These are phyloP conservation scores for Cyrtodaria siliqua DNA, from an alignment of 2,888 invertebrate genomes.

Conservation along the genomic window DNA sequence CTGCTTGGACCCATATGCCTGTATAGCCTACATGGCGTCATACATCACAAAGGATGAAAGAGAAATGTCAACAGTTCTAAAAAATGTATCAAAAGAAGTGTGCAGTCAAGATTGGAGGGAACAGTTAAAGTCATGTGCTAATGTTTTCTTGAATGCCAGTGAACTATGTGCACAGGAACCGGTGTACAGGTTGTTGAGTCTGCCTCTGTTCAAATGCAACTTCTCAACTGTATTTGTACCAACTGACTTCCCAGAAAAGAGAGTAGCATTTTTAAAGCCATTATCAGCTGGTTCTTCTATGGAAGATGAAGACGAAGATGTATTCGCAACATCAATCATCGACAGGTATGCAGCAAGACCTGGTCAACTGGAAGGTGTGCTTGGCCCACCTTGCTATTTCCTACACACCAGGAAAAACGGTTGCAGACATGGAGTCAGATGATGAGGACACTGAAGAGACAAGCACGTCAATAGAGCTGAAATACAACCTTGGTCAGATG, in stretches of 20 bases:
- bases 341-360: slow-evolving; percentile 35
- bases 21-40: slow-evolving; percentile 34
- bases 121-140: slow-evolving; percentile 22
- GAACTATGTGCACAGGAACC: slow-evolving; percentile 52
- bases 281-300: slow-evolving; percentile 8
- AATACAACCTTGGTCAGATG: slow-evolving; percentile 38
- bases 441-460: background rate
- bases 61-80: slow-evolving; percentile 19
- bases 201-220: slow-evolving; percentile 40
- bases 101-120: background rate
- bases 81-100: slow-evolving; percentile 7
- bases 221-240: slow-evolving; percentile 45
- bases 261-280: slow-evolving; percentile 46
- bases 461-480: slow-evolving; percentile 1
- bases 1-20: slow-evolving; percentile 38
- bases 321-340: slow-evolving; percentile 24
- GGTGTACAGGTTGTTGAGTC: slow-evolving; percentile 34
- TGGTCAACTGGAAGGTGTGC: slow-evolving; percentile 19
- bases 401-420: slow-evolving; percentile 3
- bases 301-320: slow-evolving; percentile 5
- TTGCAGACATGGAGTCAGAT: slow-evolving; percentile 11
- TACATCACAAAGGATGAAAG: slow-evolving; percentile 46
- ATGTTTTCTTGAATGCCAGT: slow-evolving; percentile 34
- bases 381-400: slow-evolving; percentile 35
- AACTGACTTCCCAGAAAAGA: slow-evolving; percentile 41